phyloP scores from a whole-genome alignment of 2,888 invertebrate species.

The Drymonia ruficornis region DNA sequence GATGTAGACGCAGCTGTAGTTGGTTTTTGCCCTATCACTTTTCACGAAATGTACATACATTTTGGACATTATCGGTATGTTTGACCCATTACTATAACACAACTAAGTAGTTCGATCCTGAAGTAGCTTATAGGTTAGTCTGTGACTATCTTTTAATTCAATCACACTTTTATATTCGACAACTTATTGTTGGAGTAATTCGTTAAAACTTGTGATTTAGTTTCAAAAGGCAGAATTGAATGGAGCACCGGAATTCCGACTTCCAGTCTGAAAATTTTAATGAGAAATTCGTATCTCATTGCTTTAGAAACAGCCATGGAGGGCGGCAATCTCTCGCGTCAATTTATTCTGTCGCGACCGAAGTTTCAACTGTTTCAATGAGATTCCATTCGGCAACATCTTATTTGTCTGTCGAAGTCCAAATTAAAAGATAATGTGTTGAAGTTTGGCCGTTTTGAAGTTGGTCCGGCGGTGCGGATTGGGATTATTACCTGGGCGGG shows the following conservation, averaged over 20 bases:
- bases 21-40: too few species aligned
- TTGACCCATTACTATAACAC: too few species aligned
- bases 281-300: slow-evolving; percentile 79
- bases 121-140: too few species aligned
- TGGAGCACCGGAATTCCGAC: slow-evolving; percentile 66
- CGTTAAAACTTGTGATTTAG: slow-evolving; percentile 75
- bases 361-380: slow-evolving; percentile 63
- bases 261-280: slow-evolving; percentile 75
- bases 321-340: slow-evolving; percentile 63
- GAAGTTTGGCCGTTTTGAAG: slow-evolving; percentile 74
- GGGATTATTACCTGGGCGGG: slow-evolving; percentile 76
- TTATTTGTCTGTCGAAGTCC: slow-evolving; percentile 67
- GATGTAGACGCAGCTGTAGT: too few species aligned
- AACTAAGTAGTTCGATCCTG: too few species aligned
- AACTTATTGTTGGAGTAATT: slow-evolving; percentile 73
- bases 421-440: slow-evolving; percentile 78
- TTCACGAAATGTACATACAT: too few species aligned
- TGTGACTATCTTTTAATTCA: neutral
- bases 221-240: slow-evolving; percentile 78
- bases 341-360: slow-evolving; percentile 66
- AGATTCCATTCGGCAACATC: slow-evolving; percentile 60
- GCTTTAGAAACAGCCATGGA: slow-evolving; percentile 67
- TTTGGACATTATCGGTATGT: too few species aligned
- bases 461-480: slow-evolving; percentile 70
- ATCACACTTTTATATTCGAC: slow-evolving; percentile 41